A percentile compares a stretch with the other conserved stretches of the same genome.
Conservation (phyloP, 2,797 vertebrate species). For the Otus scops region DNA sequence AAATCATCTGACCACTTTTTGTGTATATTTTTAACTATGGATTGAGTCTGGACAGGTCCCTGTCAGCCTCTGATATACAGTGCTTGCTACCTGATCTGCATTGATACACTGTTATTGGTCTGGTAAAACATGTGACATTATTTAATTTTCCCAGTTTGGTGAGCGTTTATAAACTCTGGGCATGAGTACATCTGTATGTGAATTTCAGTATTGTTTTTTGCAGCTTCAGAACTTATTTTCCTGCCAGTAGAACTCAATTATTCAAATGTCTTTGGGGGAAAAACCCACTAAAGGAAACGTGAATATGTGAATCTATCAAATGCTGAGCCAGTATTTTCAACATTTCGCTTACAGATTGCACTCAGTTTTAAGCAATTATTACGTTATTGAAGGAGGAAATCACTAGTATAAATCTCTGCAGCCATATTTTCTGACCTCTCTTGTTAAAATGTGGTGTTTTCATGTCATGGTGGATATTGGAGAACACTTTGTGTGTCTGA, state of each 20-base stretch:
- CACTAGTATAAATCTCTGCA: background rate
- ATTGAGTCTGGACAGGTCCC: background rate
- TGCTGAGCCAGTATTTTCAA: background rate
- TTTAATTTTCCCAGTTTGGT: background rate
- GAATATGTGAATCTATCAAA: background rate
- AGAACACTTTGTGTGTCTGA: background rate
- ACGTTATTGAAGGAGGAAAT: background rate
- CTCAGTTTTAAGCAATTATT: background rate
- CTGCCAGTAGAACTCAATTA: background rate
- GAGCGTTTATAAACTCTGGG: background rate
- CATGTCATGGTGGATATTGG: background rate
- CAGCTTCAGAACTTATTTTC: background rate
- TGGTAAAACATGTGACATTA: background rate
- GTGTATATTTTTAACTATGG: background rate
- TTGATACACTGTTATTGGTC: background rate
- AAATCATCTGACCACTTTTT: conserved; percentile 3
- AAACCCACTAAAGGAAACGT: background rate
- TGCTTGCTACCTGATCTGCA: background rate
- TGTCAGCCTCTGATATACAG: background rate
- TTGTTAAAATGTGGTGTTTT: background rate
- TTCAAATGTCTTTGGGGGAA: background rate
- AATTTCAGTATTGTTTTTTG: background rate
- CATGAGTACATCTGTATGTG: background rate
- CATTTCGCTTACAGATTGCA: background rate
- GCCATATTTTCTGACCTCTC: background rate